A percentile compares a stretch with the other conserved stretches of the same genome.
Evolutionary conservation across 2,888 invertebrate species (phyloP).

Genomic region (Rhagonycha fulva): DNA sequence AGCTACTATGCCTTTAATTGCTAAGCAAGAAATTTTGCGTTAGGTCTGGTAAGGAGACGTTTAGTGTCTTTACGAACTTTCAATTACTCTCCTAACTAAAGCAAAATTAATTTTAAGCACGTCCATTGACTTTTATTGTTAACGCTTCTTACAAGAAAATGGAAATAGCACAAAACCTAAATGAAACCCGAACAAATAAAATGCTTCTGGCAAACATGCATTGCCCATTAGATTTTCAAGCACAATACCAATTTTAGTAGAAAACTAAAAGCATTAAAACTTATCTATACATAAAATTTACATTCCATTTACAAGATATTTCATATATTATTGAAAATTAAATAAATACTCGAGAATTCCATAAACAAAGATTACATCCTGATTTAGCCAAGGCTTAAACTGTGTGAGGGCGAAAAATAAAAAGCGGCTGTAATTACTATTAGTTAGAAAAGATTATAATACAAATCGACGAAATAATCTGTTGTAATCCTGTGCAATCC

Average conservation of each 20-base stretch:
- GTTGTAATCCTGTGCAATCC: conserved; percentile 22
- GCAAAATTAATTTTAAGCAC: conserved; percentile 1
- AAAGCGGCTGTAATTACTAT: not conserved
- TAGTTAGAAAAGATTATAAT: not conserved
- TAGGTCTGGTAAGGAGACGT: not conserved
- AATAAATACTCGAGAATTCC: not conserved
- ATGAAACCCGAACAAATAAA: conserved; percentile 8
- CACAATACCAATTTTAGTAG: not conserved
- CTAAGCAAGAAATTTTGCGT: not conserved
- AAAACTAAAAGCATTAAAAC: conserved; percentile 6
- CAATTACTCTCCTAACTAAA: not conserved
- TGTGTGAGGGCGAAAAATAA: not conserved
- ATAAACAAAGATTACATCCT: not conserved
- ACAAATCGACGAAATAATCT: conserved; percentile 16
- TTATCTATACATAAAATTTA: not conserved
- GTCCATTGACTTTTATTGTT: conserved; percentile 4
- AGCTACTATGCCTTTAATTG: not conserved
- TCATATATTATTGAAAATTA: not conserved
- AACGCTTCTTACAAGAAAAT: conserved; percentile 6
- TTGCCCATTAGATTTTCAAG: conserved; percentile 7
- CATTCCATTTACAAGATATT: not conserved
- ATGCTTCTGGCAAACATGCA: conserved; percentile 1
- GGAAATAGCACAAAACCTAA: not conserved
- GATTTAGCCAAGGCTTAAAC: not conserved
- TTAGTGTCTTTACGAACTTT: not conserved